Conservation (phyloP, 2,113 vertebrate genomes). For the Cyanocitta stelleri region DNA sequence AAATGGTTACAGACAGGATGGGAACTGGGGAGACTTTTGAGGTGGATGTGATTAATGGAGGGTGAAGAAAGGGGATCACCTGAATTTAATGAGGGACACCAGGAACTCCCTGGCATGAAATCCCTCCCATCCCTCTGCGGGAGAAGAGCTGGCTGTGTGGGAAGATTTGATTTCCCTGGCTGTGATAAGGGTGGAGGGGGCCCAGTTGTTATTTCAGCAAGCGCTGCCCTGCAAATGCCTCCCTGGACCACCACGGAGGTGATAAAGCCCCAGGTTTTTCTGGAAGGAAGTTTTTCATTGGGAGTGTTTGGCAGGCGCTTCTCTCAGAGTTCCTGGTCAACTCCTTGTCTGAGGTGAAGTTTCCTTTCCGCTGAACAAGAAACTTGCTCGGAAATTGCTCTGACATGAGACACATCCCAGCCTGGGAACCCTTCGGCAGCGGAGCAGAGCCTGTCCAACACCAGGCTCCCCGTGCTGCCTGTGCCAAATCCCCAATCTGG, state of each 20-base stretch:
- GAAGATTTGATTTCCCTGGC: background rate
- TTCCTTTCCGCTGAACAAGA: background rate
- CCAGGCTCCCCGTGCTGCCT: background rate
- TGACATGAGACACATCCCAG: background rate
- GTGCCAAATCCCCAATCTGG: slow-evolving; percentile 56
- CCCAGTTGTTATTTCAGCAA: background rate
- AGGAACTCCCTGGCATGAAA: background rate
- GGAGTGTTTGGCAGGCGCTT: background rate
- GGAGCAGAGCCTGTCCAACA: background rate
- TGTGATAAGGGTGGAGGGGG: background rate
- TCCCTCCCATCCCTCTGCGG: background rate
- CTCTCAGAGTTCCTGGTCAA: background rate
- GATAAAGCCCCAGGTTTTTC: background rate
- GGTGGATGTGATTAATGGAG: background rate
- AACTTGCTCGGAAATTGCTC: background rate
- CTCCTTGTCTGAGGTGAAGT: background rate
- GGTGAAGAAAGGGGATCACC: background rate
- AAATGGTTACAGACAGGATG: accelerated
- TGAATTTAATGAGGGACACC: background rate
- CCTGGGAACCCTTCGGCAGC: background rate
- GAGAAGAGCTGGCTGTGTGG: background rate
- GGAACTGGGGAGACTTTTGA: background rate
- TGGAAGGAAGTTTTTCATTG: background rate
- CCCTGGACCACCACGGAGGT: background rate
- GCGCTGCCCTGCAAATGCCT: background rate